These are phyloP conservation scores for Strigamia transsilvanica DNA, from an alignment of 2,888 invertebrate species.

Conservation along the genomic window DNA sequence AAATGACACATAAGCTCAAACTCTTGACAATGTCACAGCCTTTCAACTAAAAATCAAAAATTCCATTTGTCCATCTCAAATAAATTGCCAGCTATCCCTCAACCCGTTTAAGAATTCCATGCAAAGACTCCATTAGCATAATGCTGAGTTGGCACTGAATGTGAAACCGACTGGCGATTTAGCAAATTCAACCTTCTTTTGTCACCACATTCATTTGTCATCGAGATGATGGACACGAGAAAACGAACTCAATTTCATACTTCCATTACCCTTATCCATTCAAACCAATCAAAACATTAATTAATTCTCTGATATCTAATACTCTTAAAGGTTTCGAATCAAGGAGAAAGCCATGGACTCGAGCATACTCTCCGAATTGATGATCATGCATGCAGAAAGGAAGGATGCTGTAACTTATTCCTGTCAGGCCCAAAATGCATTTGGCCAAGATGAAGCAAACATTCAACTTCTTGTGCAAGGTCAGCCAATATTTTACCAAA, in stretches of 20 bases:
- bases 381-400: slow-evolving; percentile 58
- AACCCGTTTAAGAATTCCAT: background rate
- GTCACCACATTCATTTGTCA: background rate
- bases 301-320: background rate
- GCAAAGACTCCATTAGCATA: background rate
- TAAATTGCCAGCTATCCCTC: background rate
- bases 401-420: slow-evolving; percentile 54
- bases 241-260: background rate
- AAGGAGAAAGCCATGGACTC: slow-evolving; percentile 58
- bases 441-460: slow-evolving; percentile 62
- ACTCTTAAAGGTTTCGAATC: slow-evolving; percentile 59
- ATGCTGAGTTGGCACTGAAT: background rate
- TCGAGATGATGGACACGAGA: background rate
- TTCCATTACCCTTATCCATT: background rate
- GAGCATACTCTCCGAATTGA: slow-evolving; percentile 61
- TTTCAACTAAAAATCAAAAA: background rate
- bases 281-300: background rate
- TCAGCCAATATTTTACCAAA: slow-evolving; percentile 57
- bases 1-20: too few relatives aligned
- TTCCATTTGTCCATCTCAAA: background rate
- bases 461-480: slow-evolving; percentile 63
- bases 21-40: background rate
- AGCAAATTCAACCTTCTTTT: background rate
- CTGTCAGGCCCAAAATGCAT: slow-evolving; percentile 60
- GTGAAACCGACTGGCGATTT: background rate